phyloP scores from a whole-genome alignment of 2,797 vertebrate genomes.

The Myoxocephalus aenaeus region DNA sequence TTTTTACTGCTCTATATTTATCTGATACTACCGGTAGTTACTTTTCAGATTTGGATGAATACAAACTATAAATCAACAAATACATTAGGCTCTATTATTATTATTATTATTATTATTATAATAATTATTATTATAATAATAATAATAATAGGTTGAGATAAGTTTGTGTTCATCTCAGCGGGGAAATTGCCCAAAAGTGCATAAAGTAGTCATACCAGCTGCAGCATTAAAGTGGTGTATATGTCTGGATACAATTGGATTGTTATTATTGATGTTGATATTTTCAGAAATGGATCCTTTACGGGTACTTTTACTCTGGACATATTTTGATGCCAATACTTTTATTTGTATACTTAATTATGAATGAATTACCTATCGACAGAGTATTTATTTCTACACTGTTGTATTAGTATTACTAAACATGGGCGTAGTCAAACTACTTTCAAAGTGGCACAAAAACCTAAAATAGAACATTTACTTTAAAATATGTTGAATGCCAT shows the following conservation, averaged over 20 bases:
- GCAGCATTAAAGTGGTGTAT: neutral
- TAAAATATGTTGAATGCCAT: neutral
- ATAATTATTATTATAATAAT: too few relatives aligned
- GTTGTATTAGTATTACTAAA: neutral
- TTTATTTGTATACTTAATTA: too few relatives aligned
- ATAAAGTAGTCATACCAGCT: neutral
- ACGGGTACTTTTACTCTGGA: neutral
- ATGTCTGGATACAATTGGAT: neutral
- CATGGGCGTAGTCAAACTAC: neutral
- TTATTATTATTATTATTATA: too few relatives aligned
- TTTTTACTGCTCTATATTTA: neutral
- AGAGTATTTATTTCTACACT: neutral
- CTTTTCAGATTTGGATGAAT: neutral
- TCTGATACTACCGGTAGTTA: neutral
- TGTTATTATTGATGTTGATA: too few relatives aligned
- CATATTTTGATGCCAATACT: neutral
- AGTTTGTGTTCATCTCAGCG: neutral
- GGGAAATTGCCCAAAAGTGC: neutral
- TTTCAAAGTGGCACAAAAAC: neutral
- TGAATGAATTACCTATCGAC: neutral
- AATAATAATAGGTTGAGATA: neutral
- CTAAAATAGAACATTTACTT: too few relatives aligned
- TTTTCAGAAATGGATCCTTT: neutral
- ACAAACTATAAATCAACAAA: neutral
- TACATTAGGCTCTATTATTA: neutral